A percentile compares a stretch with the other conserved stretches of the same genome.
Conservation (phyloP, 2,113 vertebrate genomes). For the Lipophrys pholis region DNA sequence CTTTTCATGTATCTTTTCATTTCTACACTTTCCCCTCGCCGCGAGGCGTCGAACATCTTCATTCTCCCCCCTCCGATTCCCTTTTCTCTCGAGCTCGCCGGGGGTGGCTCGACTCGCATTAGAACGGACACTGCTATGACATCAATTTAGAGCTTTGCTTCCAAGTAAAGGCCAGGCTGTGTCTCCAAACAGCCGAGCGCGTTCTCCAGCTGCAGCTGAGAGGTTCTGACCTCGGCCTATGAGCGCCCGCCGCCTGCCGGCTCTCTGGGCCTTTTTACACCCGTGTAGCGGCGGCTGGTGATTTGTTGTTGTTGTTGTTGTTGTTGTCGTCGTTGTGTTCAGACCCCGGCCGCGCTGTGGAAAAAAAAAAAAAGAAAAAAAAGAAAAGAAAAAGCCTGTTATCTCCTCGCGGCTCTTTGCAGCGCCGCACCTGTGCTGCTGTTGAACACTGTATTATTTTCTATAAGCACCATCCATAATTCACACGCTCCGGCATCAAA, state of each 20-base stretch:
- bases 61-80: neutral
- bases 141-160: constrained; percentile 39
- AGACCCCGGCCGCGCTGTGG: constrained; percentile 5
- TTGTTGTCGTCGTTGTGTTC: constrained; percentile 53
- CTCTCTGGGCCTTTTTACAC: constrained; percentile 66
- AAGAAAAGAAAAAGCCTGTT: constrained; percentile 11
- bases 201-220: constrained; percentile 18
- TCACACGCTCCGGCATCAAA: constrained; percentile 66
- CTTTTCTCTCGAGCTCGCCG: neutral
- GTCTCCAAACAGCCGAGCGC: constrained; percentile 1
- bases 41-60: constrained; percentile 21
- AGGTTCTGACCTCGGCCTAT: constrained; percentile 48
- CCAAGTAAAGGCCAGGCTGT: constrained; percentile 4
- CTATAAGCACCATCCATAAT: constrained; percentile 79
- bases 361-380: constrained; percentile 3
- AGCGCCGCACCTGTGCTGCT: constrained; percentile 44
- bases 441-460: constrained; percentile 75
- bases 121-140: constrained; percentile 42
- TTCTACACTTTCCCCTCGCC: constrained; percentile 13
- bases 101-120: constrained; percentile 27
- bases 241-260: constrained; percentile 12
- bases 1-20: constrained; percentile 36
- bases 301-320: constrained; percentile 51
- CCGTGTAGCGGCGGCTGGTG: constrained; percentile 40
- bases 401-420: constrained; percentile 48